phyloP scores from a whole-genome alignment of 2,113 vertebrate genomes.

The Sitta europaea region DNA sequence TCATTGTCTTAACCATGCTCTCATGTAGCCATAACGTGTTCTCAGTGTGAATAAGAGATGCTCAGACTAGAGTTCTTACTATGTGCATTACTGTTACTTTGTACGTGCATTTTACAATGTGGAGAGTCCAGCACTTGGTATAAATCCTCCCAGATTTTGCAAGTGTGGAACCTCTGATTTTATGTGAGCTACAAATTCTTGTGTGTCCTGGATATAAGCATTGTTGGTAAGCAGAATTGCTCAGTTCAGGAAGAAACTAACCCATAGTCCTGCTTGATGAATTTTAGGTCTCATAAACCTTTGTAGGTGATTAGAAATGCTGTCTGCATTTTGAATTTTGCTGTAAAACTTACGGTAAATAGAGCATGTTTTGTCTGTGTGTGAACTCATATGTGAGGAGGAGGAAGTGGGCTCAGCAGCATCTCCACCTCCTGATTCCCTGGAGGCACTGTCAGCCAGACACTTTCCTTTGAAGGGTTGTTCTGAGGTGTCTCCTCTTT shows the following conservation, averaged over 20 bases:
- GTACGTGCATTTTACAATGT: not conserved
- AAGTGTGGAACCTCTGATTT: not conserved
- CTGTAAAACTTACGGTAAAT: not conserved
- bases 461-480: not conserved
- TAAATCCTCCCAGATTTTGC: not conserved
- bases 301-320: not conserved
- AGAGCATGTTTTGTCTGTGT: not conserved
- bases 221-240: not conserved
- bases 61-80: not conserved
- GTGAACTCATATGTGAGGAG: not conserved
- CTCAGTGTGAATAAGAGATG: not conserved
- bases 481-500: conserved; percentile 15
- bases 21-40: not conserved
- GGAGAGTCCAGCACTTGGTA: not conserved
- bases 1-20: not conserved
- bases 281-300: not conserved
- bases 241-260: not conserved
- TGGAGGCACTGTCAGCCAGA: not conserved
- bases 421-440: not conserved
- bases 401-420: conserved; percentile 12
- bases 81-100: not conserved
- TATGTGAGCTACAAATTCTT: not conserved
- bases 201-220: not conserved
- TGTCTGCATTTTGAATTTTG: not conserved
- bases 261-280: not conserved